Conservation (phyloP, 2,797 vertebrate species). For the Tokudaia tokunoshimensis region DNA sequence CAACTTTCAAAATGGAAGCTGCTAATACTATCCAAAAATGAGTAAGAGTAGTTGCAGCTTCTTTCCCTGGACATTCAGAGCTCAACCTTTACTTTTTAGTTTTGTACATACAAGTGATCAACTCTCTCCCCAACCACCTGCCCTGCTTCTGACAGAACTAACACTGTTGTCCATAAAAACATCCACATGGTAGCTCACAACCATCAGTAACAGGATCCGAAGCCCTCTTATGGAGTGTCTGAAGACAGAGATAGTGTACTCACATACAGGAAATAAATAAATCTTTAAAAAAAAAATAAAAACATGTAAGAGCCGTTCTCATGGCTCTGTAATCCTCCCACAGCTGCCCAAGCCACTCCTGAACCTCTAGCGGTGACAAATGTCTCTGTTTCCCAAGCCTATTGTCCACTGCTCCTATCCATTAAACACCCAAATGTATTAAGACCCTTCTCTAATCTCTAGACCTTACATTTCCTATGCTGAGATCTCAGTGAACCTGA, state of each 20-base stretch:
- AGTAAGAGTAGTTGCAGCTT: background rate
- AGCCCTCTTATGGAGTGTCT: background rate
- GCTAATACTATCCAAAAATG: background rate
- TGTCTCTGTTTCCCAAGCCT: background rate
- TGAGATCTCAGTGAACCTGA: background rate
- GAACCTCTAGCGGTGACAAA: background rate
- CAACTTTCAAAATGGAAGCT: background rate
- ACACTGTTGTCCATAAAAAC: background rate
- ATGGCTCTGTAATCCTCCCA: background rate
- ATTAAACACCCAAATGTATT: background rate
- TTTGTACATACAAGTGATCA: background rate
- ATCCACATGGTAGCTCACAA: background rate
- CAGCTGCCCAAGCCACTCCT: background rate
- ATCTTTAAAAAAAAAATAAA: background rate
- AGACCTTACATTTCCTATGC: background rate
- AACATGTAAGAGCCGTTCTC: background rate
- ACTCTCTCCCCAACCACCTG: background rate
- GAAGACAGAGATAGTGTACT: background rate
- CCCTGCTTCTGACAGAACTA: background rate
- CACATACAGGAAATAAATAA: background rate
- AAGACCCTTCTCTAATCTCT: background rate
- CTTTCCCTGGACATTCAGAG: background rate
- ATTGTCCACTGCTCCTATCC: background rate
- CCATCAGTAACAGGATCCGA: background rate
- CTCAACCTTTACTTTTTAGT: background rate